Evolutionary conservation across 2,888 invertebrate genomes (phyloP).

Genomic region (Cephus sareptanus): DNA sequence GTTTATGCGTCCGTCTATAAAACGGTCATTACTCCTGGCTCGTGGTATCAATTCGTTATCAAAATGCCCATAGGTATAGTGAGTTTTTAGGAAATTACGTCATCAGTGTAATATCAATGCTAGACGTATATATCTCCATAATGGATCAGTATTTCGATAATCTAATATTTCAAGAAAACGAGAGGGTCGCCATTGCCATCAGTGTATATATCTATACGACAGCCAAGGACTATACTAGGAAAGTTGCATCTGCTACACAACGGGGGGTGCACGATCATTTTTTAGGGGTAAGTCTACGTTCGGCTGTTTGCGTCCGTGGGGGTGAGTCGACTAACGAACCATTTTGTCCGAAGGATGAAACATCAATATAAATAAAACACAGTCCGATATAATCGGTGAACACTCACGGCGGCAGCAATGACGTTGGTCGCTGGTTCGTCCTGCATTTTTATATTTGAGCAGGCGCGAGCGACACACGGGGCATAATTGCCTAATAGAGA

Average conservation of each 20-base stretch:
- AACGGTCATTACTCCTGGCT: not conserved
- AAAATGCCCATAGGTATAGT: not conserved
- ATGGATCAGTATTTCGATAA: slow-evolving; percentile 28
- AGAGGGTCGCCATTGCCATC: slow-evolving; percentile 6
- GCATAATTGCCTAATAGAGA: not conserved
- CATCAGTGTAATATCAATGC: slow-evolving; percentile 16
- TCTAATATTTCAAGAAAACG: slow-evolving; percentile 26
- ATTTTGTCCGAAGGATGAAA: slow-evolving; percentile 36
- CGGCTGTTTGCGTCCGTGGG: not conserved
- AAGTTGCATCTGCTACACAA: slow-evolving; percentile 61
- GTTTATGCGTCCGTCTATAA: not conserved
- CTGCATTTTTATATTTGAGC: not conserved
- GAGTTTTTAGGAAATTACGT: not conserved
- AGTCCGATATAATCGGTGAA: not conserved
- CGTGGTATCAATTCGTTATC: not conserved
- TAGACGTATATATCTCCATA: slow-evolving; percentile 28
- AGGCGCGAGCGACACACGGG: not conserved
- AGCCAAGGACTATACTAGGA: slow-evolving; percentile 29
- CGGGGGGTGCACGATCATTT: slow-evolving; percentile 60
- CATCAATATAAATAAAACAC: slow-evolving; percentile 5
- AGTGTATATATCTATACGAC: slow-evolving; percentile 31
- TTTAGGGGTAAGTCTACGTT: slow-evolving; percentile 52
- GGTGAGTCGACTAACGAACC: slow-evolving; percentile 40
- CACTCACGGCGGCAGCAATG: not conserved
- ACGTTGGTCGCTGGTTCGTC: not conserved